Conservation (phyloP, 2,888 invertebrate species). For the Drosophila siamana region DNA sequence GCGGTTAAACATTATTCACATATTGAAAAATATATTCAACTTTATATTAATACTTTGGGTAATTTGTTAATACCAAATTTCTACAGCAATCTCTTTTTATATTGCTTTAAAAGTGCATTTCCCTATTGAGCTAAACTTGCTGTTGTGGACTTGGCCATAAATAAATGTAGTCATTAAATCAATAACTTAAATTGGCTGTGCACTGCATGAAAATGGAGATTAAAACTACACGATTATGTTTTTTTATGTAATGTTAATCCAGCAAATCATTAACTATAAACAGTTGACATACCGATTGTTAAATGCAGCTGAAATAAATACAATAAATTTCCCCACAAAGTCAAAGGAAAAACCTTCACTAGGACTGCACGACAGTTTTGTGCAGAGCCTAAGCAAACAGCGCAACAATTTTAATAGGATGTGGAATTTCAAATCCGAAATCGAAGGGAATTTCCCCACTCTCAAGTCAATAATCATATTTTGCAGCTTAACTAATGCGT, state of each 20-base stretch:
- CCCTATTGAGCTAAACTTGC: not conserved
- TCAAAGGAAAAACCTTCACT: not conserved
- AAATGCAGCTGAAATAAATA: not conserved
- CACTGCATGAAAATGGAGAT: not conserved
- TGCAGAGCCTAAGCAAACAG: not conserved
- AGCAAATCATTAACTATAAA: not conserved
- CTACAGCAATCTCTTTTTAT: not conserved
- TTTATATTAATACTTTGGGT: no score
- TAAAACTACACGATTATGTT: not conserved
- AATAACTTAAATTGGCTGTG: constrained; percentile 53
- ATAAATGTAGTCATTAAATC: constrained; percentile 32
- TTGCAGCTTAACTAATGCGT: constrained; percentile 11
- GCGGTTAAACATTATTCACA: no score
- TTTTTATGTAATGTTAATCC: not conserved
- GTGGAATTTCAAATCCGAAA: constrained; percentile 3
- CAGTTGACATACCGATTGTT: not conserved
- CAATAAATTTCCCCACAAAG: not conserved
- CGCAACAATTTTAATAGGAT: not conserved
- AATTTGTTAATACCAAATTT: not conserved
- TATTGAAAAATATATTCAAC: no score
- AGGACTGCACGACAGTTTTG: not conserved
- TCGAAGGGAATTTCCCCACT: constrained; percentile 5
- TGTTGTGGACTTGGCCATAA: not conserved
- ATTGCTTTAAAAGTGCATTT: not conserved
- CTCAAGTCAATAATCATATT: constrained; percentile 27